These are phyloP conservation scores for Erebia aethiops DNA, from an alignment of 2,888 invertebrate species.

Conservation along the genomic window DNA sequence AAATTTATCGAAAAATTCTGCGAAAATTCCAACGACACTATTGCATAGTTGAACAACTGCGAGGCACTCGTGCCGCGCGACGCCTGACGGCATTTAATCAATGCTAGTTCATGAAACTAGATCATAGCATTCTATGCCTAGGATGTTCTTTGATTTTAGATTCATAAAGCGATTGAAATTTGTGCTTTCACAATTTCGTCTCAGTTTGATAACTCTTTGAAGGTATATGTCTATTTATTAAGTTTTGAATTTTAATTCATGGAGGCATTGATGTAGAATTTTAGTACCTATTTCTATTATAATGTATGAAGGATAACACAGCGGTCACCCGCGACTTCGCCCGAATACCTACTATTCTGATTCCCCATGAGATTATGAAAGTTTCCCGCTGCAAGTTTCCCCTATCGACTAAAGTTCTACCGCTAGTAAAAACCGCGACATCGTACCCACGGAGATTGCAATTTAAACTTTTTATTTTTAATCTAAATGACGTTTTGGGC, in stretches of 20 bases:
- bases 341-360: too few relatives aligned
- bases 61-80: slow-evolving; percentile 7
- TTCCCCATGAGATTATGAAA: too few relatives aligned
- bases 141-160: neutral
- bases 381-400: neutral
- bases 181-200: neutral
- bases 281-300: too few relatives aligned
- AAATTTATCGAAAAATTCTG: slow-evolving; percentile 32
- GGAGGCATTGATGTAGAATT: too few relatives aligned
- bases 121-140: slow-evolving; percentile 3
- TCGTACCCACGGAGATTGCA: too few relatives aligned
- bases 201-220: neutral
- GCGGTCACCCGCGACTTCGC: neutral
- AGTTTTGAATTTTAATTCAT: neutral
- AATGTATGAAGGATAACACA: neutral
- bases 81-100: slow-evolving; percentile 20
- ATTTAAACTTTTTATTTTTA: too few relatives aligned
- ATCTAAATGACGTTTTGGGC: too few relatives aligned
- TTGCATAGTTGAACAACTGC: slow-evolving; percentile 31
- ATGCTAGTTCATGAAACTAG: slow-evolving; percentile 8
- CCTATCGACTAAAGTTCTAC: too few relatives aligned
- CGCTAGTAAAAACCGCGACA: too few relatives aligned
- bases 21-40: slow-evolving; percentile 25
- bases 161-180: neutral
- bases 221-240: neutral